Evolutionary conservation across 2,113 vertebrate genomes (phyloP).

Genomic region (Otis tarda): DNA sequence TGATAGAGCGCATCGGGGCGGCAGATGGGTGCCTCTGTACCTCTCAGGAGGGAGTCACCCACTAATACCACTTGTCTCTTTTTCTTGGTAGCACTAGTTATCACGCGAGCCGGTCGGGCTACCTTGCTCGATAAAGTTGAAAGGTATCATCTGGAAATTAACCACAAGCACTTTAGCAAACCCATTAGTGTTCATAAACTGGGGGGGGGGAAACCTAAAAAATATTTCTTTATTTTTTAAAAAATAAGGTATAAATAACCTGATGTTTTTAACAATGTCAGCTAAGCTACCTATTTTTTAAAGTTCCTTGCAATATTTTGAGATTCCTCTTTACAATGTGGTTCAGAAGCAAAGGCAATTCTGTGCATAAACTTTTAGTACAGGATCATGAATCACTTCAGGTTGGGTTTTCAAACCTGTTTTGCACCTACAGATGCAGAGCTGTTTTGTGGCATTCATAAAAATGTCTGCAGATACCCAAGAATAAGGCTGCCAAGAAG

Average conservation of each 20-base stretch:
- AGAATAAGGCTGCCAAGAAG: background rate
- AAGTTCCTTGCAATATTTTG: background rate
- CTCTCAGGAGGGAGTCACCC: too few species aligned
- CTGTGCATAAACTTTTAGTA: background rate
- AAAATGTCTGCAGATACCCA: background rate
- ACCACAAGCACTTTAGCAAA: background rate
- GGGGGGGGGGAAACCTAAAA: background rate
- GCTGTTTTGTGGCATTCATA: background rate
- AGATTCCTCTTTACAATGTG: background rate
- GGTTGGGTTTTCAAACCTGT: background rate
- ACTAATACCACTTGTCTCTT: too few species aligned
- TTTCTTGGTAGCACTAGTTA: too few species aligned
- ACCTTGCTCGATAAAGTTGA: too few species aligned
- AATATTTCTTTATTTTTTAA: background rate
- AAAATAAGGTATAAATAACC: background rate
- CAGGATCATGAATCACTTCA: background rate
- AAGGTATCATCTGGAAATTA: background rate
- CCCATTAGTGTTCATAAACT: background rate
- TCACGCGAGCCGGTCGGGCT: too few species aligned
- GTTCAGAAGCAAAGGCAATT: background rate
- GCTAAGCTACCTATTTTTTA: background rate
- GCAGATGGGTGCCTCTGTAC: too few species aligned
- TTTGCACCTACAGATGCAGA: background rate
- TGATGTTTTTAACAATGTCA: background rate
- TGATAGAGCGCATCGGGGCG: too few species aligned